phyloP scores from a whole-genome alignment of 2,113 vertebrate species.

The Seriola aureovittata region DNA sequence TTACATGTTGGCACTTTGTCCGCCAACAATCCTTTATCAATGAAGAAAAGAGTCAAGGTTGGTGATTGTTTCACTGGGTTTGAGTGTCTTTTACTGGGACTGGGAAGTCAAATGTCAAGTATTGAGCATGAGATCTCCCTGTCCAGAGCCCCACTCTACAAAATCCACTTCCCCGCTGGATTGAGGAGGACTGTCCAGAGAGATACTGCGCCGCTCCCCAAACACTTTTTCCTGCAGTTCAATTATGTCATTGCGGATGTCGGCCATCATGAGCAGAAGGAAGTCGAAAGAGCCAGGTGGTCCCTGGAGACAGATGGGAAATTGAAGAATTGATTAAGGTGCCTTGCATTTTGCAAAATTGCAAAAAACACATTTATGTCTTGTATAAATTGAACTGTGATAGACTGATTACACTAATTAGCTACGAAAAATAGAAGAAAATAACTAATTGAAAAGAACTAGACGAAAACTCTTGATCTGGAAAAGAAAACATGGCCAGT shows the following conservation, averaged over 20 bases:
- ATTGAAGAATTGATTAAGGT: not conserved
- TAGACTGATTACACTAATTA: not conserved
- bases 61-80: conserved; percentile 26
- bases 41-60: conserved; percentile 29
- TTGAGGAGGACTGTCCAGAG: conserved; percentile 76
- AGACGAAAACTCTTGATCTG: too few relatives aligned
- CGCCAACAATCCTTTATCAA: conserved; percentile 16
- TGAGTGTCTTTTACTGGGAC: conserved; percentile 2
- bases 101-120: conserved; percentile 68
- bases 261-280: conserved; percentile 87
- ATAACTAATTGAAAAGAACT: too few relatives aligned
- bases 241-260: conserved; percentile 87
- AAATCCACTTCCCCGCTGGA: conserved; percentile 76
- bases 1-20: conserved; percentile 26
- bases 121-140: conserved; percentile 73
- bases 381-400: too few relatives aligned
- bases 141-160: conserved; percentile 83
- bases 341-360: not conserved
- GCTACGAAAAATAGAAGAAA: too few relatives aligned
- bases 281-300: conserved; percentile 87
- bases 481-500: too few relatives aligned
- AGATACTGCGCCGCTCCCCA: conserved; percentile 77
- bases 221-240: conserved; percentile 87
- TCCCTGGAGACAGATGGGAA: conserved; percentile 69
- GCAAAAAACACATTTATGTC: too few relatives aligned